Percentiles rank a stretch among this genome's conserved stretches.
Evolutionary conservation across 2,113 vertebrate genomes (phyloP).

Genomic region (Trogon surrucura): DNA sequence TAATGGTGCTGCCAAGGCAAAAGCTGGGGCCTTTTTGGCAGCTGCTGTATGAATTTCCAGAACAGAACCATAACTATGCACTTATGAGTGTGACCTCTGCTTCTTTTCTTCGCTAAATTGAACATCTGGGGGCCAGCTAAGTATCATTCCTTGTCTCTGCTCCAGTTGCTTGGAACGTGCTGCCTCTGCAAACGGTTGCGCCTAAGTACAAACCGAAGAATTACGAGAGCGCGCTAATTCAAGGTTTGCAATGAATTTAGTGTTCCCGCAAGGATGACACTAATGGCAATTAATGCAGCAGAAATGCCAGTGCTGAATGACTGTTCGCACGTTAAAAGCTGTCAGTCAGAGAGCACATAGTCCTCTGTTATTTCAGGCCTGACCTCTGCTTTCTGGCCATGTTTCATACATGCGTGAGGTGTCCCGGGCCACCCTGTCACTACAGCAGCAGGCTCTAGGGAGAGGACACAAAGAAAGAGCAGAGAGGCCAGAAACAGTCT

Average conservation of each 20-base stretch:
- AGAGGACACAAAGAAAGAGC: neutral
- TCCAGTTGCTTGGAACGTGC: slow-evolving; percentile 23
- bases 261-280: neutral
- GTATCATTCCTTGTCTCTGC: slow-evolving; percentile 24
- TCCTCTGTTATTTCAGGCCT: slow-evolving; percentile 36
- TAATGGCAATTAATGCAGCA: slow-evolving; percentile 54
- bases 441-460: fast-evolving
- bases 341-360: neutral
- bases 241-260: slow-evolving; percentile 40
- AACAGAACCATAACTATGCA: neutral
- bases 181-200: neutral
- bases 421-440: neutral
- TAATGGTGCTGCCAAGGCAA: neutral
- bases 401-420: fast-evolving
- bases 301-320: slow-evolving; percentile 5
- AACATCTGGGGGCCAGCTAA: slow-evolving; percentile 25
- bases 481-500: neutral
- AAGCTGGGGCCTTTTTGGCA: neutral
- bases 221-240: neutral
- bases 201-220: neutral
- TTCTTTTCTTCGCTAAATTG: slow-evolving; percentile 11
- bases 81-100: slow-evolving; percentile 36
- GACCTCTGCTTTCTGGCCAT: slow-evolving; percentile 2
- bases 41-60: slow-evolving; percentile 22
- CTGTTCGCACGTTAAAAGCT: slow-evolving; percentile 38